Conservation (phyloP, 2,888 invertebrate species). For the Drosophila birchii region DNA sequence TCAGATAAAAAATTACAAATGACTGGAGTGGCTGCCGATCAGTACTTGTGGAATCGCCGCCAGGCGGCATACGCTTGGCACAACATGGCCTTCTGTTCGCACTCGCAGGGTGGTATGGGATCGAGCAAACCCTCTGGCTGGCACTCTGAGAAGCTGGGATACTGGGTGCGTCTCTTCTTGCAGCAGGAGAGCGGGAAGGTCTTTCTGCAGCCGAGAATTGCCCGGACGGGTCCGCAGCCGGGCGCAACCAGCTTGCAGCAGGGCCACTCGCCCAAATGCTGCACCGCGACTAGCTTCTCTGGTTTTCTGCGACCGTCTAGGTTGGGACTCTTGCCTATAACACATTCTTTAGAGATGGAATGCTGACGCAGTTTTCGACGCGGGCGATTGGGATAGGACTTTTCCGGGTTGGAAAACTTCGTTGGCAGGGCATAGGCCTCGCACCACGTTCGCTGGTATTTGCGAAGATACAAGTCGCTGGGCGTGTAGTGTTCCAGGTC, state of each 20-base stretch:
- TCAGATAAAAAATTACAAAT: neutral
- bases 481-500: conserved; percentile 43
- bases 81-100: conserved; percentile 20
- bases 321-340: neutral
- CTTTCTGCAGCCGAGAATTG: conserved; percentile 5
- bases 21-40: neutral
- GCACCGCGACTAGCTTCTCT: conserved; percentile 9
- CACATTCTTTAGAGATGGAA: conserved; percentile 2
- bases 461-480: conserved; percentile 28
- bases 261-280: neutral
- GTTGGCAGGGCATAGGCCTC: conserved; percentile 22
- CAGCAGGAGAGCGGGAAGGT: conserved; percentile 19
- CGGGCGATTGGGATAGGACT: conserved; percentile 31
- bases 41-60: neutral
- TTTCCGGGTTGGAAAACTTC: neutral
- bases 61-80: conserved; percentile 47
- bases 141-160: conserved; percentile 60
- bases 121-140: conserved; percentile 7
- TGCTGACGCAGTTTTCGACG: neutral
- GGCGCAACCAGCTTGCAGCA: conserved; percentile 44
- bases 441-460: conserved; percentile 56
- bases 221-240: conserved; percentile 4
- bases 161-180: conserved; percentile 34
- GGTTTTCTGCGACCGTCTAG: neutral
- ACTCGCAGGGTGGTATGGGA: conserved; percentile 31